Conservation (phyloP, 92 coral and sea anemone genomes). For the Ricordea florida region DNA sequence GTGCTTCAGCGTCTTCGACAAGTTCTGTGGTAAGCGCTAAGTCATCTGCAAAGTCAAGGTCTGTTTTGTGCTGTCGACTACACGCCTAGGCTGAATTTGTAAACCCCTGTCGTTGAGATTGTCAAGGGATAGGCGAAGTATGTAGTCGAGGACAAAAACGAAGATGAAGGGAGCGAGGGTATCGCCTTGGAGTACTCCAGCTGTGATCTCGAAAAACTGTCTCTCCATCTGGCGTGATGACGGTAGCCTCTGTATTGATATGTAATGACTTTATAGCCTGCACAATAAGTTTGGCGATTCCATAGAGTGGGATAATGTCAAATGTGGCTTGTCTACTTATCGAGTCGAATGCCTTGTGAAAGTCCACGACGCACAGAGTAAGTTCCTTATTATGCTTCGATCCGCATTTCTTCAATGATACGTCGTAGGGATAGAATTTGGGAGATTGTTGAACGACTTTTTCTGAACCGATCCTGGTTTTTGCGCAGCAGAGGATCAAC, state of each 20-base stretch:
- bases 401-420: slow-evolving; percentile 25
- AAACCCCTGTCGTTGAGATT: slow-evolving; percentile 23
- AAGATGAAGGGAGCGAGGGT: slow-evolving; percentile 40
- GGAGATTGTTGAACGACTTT: background rate
- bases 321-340: slow-evolving; percentile 39
- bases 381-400: slow-evolving; percentile 18
- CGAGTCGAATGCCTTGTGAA: slow-evolving; percentile 49
- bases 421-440: slow-evolving; percentile 19
- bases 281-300: slow-evolving; percentile 17
- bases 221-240: slow-evolving; percentile 56
- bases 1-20: too few species aligned
- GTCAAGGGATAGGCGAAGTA: slow-evolving; percentile 35
- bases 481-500: slow-evolving; percentile 25
- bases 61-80: slow-evolving; percentile 31
- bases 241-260: slow-evolving; percentile 44
- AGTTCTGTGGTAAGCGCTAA: slow-evolving; percentile 37
- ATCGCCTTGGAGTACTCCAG: slow-evolving; percentile 47
- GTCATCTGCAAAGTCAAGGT: slow-evolving; percentile 62
- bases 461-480: slow-evolving; percentile 44
- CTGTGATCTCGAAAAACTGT: slow-evolving; percentile 46
- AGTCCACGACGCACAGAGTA: slow-evolving; percentile 45
- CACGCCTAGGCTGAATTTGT: slow-evolving; percentile 43
- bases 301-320: slow-evolving; percentile 33
- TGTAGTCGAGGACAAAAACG: slow-evolving; percentile 37
- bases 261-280: slow-evolving; percentile 24